A percentile compares a stretch with the other conserved stretches of the same genome.
Evolutionary conservation across 2,113 vertebrate genomes (phyloP).

Genomic region (Semicossyphus pulcher): DNA sequence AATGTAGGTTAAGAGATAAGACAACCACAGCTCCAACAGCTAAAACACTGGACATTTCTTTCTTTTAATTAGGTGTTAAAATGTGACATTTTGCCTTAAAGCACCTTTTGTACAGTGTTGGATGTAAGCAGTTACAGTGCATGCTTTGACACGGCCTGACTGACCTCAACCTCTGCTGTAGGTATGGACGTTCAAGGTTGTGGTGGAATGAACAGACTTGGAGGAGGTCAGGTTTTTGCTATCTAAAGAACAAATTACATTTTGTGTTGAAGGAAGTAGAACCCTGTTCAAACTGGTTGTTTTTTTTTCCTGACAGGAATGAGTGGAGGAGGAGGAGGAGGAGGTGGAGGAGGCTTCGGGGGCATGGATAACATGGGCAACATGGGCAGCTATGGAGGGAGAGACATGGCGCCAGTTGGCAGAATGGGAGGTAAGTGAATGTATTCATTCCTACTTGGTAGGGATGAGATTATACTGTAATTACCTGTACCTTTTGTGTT

Average conservation of each 20-base stretch:
- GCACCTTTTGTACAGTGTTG: not conserved
- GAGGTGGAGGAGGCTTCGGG: constrained; percentile 86
- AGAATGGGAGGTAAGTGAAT: constrained; percentile 90
- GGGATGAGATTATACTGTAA: not conserved
- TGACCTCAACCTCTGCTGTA: constrained; percentile 32
- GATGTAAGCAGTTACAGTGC: too few species aligned
- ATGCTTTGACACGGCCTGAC: not conserved
- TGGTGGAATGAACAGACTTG: constrained; percentile 93
- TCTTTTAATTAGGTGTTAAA: too few species aligned
- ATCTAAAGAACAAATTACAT: not conserved
- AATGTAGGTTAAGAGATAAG: constrained; percentile 32
- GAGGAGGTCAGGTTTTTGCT: constrained; percentile 76
- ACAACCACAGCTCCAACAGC: not conserved
- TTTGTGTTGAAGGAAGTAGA: not conserved
- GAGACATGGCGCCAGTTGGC: constrained; percentile 86
- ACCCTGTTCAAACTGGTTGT: not conserved
- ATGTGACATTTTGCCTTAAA: not conserved
- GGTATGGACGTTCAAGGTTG: constrained; percentile 92
- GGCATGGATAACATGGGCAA: constrained; percentile 92
- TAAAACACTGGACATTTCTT: not conserved
- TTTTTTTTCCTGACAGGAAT: constrained; percentile 86
- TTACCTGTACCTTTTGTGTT: not conserved
- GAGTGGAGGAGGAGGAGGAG: constrained; percentile 79
- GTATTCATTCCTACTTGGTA: not conserved
- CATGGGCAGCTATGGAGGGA: constrained; percentile 90